A percentile compares a stretch with the other conserved stretches of the same genome.
These are phyloP conservation scores for Panurus biarmicus DNA, from an alignment of 2,113 vertebrate genomes.

Conservation along the genomic window DNA sequence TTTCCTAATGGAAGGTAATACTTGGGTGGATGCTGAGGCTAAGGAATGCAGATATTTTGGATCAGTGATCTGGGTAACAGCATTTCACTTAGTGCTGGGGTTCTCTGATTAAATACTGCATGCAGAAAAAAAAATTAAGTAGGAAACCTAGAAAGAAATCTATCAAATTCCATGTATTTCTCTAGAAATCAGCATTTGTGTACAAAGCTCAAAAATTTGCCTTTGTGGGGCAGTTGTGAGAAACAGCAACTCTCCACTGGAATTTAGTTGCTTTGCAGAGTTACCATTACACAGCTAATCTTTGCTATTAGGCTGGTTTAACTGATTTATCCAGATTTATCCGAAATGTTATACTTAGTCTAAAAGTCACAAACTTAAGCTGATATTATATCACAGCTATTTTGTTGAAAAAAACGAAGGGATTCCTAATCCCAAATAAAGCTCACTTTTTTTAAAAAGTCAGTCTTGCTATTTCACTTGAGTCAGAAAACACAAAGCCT, in stretches of 20 bases:
- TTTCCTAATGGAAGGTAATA: neutral
- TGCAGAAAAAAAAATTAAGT: neutral
- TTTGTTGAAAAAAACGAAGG: conserved; percentile 8
- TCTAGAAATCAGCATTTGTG: neutral
- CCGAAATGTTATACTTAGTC: neutral
- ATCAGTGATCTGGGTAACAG: neutral
- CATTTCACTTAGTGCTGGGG: neutral
- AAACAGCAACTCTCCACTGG: neutral
- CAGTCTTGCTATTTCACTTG: conserved; percentile 10
- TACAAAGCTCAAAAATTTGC: neutral
- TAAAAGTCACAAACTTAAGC: neutral
- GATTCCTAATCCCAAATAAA: conserved; percentile 17
- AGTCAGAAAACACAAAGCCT: conserved; percentile 43
- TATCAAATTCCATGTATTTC: neutral
- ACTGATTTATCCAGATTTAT: neutral
- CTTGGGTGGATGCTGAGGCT: neutral
- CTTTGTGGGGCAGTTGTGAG: neutral
- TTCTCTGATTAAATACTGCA: neutral
- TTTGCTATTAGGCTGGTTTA: neutral
- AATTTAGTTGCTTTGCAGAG: neutral
- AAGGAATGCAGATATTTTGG: neutral
- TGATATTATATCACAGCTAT: neutral
- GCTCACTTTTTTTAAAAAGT: neutral
- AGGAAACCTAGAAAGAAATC: neutral
- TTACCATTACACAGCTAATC: neutral